These are phyloP conservation scores for Aselliscus stoliczkanus DNA, from an alignment of 2,797 vertebrate genomes.

Conservation along the genomic window DNA sequence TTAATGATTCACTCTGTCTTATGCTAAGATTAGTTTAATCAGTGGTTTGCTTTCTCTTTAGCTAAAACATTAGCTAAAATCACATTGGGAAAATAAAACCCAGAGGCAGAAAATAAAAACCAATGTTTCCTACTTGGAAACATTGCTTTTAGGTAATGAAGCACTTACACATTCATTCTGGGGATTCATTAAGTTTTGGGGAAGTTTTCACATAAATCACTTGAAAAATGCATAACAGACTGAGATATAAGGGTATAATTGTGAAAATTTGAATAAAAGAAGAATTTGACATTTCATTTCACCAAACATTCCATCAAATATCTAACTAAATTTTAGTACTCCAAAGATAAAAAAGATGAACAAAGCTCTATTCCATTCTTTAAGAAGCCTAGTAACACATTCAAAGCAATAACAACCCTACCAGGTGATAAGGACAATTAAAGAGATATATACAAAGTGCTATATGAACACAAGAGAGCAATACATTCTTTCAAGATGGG, in stretches of 20 bases:
- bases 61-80: constrained; percentile 37
- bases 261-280: background rate
- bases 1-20: background rate
- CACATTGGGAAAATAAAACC: constrained; percentile 47
- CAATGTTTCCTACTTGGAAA: background rate
- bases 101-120: constrained; percentile 34
- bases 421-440: background rate
- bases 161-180: background rate
- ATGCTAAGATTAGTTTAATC: constrained; percentile 27
- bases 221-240: background rate
- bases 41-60: constrained; percentile 15
- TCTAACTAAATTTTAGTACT: background rate
- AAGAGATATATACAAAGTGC: background rate
- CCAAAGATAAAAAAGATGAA: background rate
- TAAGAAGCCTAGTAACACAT: background rate
- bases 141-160: constrained; percentile 36
- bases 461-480: background rate
- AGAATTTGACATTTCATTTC: background rate
- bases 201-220: background rate
- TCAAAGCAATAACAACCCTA: background rate
- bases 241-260: background rate
- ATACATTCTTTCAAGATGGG: background rate
- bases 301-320: background rate
- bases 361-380: background rate
- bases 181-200: constrained; percentile 14